Conservation (phyloP, 2,113 vertebrate genomes). For the Benitochromis conjunctus region DNA sequence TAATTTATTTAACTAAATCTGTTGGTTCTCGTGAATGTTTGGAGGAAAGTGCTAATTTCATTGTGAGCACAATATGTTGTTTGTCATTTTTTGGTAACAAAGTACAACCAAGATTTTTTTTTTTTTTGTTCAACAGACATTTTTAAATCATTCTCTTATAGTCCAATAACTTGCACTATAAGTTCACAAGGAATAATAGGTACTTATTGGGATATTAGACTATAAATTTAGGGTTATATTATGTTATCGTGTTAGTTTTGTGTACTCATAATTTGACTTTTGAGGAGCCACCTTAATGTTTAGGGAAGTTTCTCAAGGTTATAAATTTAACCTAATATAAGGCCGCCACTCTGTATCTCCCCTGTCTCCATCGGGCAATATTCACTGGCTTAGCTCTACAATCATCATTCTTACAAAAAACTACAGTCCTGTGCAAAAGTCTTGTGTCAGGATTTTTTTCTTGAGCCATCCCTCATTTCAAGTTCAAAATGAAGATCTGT, state of each 20-base stretch:
- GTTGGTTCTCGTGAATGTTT: not conserved
- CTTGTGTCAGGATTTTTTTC: not conserved
- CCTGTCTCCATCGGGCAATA: not conserved
- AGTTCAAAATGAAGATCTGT: not conserved
- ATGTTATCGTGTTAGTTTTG: not conserved
- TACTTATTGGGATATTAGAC: not conserved
- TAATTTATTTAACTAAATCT: not conserved
- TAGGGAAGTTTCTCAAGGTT: not conserved
- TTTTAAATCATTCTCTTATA: not conserved
- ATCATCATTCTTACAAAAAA: not conserved
- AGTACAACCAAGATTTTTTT: not conserved
- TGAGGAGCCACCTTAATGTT: not conserved
- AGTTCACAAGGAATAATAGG: not conserved
- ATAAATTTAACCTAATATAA: not conserved
- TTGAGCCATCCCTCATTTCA: not conserved
- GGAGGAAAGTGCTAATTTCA: not conserved
- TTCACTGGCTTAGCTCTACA: not conserved
- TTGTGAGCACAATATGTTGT: not conserved
- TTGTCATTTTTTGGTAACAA: not conserved
- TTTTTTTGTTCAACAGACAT: not conserved
- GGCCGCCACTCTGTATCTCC: not conserved
- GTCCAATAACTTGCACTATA: not conserved
- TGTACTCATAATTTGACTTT: not conserved
- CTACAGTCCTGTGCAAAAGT: not conserved
- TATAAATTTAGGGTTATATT: not conserved